Evolutionary conservation across 2,888 invertebrate species (phyloP), one percentile per base, ranked within the genome.

Genomic region (Argyresthia albistria): DNA sequence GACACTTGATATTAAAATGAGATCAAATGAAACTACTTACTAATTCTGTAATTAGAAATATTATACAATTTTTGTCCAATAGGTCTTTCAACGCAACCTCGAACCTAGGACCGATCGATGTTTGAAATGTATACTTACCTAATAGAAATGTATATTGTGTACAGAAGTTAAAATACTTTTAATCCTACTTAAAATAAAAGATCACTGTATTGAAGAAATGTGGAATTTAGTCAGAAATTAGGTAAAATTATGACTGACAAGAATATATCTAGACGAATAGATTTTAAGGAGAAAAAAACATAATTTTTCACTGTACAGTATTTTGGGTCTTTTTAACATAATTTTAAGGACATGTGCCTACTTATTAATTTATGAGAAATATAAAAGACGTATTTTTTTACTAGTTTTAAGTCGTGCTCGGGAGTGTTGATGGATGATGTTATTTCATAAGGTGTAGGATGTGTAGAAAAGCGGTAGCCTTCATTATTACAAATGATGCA

Each of bases 261-360:
- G 62, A 73, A 14, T 48, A 48, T 48, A 48, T 36, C 12, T 48
- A 48, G 37, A 10, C 16, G 11, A 46, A 46, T 35, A 11, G 9
- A 71, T 65, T 63, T 65, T 62, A 66, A 66, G 60, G 56, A 55
- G 59, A 57, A 62, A 63, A 57, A 55, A 59, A 65, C 61, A 66
- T 66, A 57, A 53, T 60, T 66, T 61, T 66, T 68, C 66, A 61
- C 64, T 74, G 75, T 75, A 76, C 74, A 75, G 72, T 73, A 67
- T 69, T 66, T 61, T 62, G 60, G 65, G 56, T 59, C 58, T 58
- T 58, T 25, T 35, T 25, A 46, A 46, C 35, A 25, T 46, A 48
- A 12, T 39, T 37, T 62, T 61, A 54, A 58, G 56, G 57, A 47
- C 57, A 53, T 11, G 60, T 61, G 62, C 62, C 65, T 67, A 64